phyloP scores from a whole-genome alignment of 2,797 vertebrate species.

The Sebastiscus albofasciatus region DNA sequence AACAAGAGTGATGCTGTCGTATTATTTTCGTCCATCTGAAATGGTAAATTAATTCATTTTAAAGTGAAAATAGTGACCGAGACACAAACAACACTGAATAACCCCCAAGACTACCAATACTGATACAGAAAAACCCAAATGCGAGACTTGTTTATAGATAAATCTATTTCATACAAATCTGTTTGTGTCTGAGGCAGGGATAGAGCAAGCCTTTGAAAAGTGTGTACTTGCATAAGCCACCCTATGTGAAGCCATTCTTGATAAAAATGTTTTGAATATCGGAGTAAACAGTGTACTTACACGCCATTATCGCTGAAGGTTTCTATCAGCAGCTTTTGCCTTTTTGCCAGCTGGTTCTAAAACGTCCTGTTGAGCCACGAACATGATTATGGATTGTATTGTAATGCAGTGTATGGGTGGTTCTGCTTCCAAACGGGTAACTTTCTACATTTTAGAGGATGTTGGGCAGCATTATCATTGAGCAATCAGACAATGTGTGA shows the following conservation, averaged over 20 bases:
- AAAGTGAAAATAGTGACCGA: background rate
- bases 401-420: background rate
- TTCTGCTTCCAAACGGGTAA: background rate
- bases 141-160: background rate
- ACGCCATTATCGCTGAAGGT: background rate
- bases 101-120: background rate
- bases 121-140: background rate
- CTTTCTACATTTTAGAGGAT: background rate
- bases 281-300: background rate
- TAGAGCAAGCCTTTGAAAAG: background rate
- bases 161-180: background rate
- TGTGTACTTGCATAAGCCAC: no score
- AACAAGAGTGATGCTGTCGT: background rate
- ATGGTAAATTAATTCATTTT: background rate
- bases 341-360: background rate
- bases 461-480: background rate
- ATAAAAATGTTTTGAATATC: background rate
- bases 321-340: background rate
- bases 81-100: background rate
- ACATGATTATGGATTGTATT: background rate
- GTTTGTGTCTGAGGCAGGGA: background rate
- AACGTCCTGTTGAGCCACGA: background rate
- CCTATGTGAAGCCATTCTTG: background rate
- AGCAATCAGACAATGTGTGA: slow-evolving; percentile 31
- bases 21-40: background rate